phyloP scores from a whole-genome alignment of 1,140 invertebrate species.

The Drosophila busckii region DNA sequence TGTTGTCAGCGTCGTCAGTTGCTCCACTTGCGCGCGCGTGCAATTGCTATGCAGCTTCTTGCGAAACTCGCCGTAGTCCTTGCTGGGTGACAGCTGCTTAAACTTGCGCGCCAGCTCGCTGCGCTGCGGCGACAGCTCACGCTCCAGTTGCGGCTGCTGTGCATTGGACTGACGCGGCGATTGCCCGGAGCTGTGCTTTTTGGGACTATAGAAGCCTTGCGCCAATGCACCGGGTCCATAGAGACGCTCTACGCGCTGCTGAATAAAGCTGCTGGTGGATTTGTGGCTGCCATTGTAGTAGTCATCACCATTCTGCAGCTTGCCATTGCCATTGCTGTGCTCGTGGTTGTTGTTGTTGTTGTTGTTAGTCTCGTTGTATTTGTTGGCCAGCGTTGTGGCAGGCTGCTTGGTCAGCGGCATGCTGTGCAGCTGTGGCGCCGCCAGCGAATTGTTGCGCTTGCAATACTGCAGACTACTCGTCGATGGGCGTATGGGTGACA shows the following conservation, averaged over 20 bases:
- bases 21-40: constrained; percentile 24
- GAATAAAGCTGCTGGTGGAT: constrained; percentile 85
- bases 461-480: constrained; percentile 81
- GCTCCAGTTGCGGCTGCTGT: constrained; percentile 15
- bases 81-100: constrained; percentile 68
- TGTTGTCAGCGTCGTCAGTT: background rate
- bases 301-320: constrained; percentile 23
- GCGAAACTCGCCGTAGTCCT: constrained; percentile 78
- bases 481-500: constrained; percentile 83
- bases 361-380: constrained; percentile 5
- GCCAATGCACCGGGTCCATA: constrained; percentile 91
- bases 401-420: constrained; percentile 70
- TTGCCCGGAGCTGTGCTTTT: constrained; percentile 59
- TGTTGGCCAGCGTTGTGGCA: constrained; percentile 20
- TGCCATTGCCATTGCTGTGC: constrained; percentile 31
- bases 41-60: constrained; percentile 79
- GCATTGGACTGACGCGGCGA: constrained; percentile 2
- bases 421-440: constrained; percentile 79
- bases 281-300: constrained; percentile 23
- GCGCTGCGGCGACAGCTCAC: constrained; percentile 6
- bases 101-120: constrained; percentile 68
- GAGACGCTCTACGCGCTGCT: constrained; percentile 91
- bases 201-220: constrained; percentile 88
- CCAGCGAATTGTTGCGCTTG: constrained; percentile 81
- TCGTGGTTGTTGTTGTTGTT: constrained; percentile 32